Evolutionary conservation across 2,113 vertebrate genomes (phyloP).

Genomic region (Sapayoa aenigma): DNA sequence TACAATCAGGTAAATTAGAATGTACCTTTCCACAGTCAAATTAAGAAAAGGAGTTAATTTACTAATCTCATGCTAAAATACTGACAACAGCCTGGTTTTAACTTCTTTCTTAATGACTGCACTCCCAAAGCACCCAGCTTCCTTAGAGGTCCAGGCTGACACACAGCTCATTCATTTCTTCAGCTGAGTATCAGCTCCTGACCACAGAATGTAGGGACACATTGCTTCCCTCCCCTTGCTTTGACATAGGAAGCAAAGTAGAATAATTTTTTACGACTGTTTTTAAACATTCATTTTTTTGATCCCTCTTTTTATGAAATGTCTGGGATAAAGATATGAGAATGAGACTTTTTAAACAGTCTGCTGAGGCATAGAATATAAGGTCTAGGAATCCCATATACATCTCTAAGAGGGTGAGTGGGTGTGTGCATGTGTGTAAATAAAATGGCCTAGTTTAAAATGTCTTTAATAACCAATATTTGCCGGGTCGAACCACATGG

Average conservation of each 20-base stretch:
- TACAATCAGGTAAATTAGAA: neutral
- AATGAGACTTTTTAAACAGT: neutral
- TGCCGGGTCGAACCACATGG: neutral
- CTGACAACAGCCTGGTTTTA: neutral
- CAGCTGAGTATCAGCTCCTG: neutral
- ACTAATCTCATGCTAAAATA: neutral
- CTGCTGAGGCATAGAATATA: neutral
- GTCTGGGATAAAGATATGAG: neutral
- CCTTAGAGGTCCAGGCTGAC: neutral
- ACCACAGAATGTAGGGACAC: neutral
- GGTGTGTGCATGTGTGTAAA: neutral
- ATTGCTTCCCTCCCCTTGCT: neutral
- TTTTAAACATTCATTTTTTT: neutral
- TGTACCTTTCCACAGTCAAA: neutral
- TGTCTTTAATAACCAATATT: neutral
- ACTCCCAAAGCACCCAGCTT: neutral
- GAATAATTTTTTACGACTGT: neutral
- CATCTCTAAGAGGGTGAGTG: neutral
- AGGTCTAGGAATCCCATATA: neutral
- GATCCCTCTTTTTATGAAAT: neutral
- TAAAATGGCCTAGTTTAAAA: constrained; percentile 51
- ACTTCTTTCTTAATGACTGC: neutral
- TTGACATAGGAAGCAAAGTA: neutral
- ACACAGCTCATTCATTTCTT: neutral
- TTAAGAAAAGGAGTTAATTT: neutral